Percentiles rank a stretch among this genome's conserved stretches.
Conservation (phyloP, 2,113 vertebrate species). For the Aviceda subcristata region DNA sequence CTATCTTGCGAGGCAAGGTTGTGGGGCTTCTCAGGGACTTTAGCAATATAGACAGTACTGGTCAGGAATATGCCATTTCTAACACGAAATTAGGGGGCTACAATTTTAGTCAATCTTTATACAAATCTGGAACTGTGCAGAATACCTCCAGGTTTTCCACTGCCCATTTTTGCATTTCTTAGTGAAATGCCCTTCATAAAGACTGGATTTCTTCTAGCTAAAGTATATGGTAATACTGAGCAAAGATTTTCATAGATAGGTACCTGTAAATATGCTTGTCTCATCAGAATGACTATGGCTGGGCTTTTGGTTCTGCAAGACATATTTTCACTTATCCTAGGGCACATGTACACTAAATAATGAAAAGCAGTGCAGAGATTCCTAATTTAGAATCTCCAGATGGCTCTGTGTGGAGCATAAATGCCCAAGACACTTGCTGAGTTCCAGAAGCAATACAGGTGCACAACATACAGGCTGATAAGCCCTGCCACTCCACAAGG, state of each 20-base stretch:
- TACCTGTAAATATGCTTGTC: neutral
- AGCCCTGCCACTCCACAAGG: neutral
- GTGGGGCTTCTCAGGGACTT: neutral
- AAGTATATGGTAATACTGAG: neutral
- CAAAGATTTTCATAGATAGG: neutral
- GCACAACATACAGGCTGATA: neutral
- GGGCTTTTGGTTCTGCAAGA: neutral
- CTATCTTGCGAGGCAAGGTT: neutral
- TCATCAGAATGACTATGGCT: neutral
- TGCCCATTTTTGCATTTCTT: neutral
- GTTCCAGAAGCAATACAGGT: neutral
- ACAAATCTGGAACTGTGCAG: neutral
- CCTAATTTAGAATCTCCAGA: neutral
- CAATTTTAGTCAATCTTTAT: neutral
- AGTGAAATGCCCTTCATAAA: neutral
- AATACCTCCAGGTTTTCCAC: neutral
- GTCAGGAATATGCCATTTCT: neutral
- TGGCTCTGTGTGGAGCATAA: neutral
- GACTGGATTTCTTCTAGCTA: neutral
- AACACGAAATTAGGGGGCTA: neutral
- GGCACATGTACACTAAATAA: neutral
- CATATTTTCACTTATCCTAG: neutral
- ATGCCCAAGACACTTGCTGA: neutral
- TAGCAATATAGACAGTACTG: neutral
- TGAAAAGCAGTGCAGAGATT: neutral